Evolutionary conservation across 2,888 invertebrate genomes (phyloP).

Genomic region (Plebejus anna): DNA sequence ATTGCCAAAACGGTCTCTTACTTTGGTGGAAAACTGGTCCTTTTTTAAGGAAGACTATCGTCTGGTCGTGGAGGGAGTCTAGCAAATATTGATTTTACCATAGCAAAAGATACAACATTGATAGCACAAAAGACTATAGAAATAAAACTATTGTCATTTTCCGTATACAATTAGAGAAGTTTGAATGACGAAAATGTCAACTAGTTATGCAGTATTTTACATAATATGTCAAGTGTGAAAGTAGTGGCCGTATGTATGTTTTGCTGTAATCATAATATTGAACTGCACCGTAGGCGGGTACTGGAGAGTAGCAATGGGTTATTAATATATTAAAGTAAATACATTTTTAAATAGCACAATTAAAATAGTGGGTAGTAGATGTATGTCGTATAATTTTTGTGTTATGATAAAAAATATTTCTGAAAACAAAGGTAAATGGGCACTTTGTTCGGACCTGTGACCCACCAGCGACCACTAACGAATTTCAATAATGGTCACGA

Average conservation of each 20-base stretch:
- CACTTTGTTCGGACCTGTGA: too few relatives aligned
- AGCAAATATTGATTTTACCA: background rate
- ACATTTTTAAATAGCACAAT: background rate
- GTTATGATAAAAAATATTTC: too few relatives aligned
- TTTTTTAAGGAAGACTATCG: too few relatives aligned
- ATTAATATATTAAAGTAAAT: background rate
- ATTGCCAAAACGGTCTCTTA: too few relatives aligned
- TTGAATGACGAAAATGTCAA: constrained; percentile 18
- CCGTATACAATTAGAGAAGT: constrained; percentile 5
- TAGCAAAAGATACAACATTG: background rate
- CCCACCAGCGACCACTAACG: too few relatives aligned
- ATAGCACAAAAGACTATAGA: background rate
- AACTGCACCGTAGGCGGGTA: constrained; percentile 3
- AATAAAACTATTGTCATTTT: background rate
- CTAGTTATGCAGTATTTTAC: constrained; percentile 27
- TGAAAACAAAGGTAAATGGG: too few relatives aligned
- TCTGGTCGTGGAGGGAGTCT: background rate
- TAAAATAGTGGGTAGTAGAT: too few relatives aligned
- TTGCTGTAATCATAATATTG: constrained; percentile 23
- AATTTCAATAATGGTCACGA: too few relatives aligned
- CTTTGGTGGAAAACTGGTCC: too few relatives aligned
- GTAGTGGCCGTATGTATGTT: constrained; percentile 22
- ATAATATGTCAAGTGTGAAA: constrained; percentile 31
- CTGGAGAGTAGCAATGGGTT: background rate
- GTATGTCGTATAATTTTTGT: too few relatives aligned